phyloP scores from a whole-genome alignment of 2,888 invertebrate genomes.

The Scotopteryx bipunctaria region DNA sequence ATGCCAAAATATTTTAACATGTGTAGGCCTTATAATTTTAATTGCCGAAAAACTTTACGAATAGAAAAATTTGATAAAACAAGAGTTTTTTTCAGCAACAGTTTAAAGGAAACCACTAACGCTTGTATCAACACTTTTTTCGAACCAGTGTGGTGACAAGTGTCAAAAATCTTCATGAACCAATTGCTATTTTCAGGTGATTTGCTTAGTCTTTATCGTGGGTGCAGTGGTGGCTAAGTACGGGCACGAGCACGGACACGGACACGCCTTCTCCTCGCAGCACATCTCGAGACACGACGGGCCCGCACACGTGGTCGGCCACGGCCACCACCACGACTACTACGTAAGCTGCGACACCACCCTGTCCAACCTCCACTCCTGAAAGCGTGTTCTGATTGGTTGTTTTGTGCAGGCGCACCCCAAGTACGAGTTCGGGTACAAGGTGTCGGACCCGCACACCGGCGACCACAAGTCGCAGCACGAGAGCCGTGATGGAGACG shows the following conservation, averaged over 20 bases:
- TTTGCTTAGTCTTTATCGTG: conserved; percentile 27
- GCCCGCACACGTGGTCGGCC: conserved; percentile 41
- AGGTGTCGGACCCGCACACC: conserved; percentile 55
- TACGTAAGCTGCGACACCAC: conserved; percentile 29
- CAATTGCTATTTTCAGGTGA: conserved; percentile 28
- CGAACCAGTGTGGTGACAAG: too few relatives aligned
- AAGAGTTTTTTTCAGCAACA: too few relatives aligned
- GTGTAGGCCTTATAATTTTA: too few relatives aligned
- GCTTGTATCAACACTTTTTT: too few relatives aligned
- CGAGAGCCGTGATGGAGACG: conserved; percentile 58
- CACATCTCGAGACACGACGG: conserved; percentile 48
- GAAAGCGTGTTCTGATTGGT: neutral
- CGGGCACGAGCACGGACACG: conserved; percentile 41
- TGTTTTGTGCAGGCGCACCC: conserved; percentile 53
- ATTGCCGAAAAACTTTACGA: too few relatives aligned
- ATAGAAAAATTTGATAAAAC: too few relatives aligned
- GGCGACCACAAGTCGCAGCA: conserved; percentile 57
- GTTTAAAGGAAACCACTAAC: too few relatives aligned
- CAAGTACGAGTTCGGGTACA: conserved; percentile 57
- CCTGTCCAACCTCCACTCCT: neutral
- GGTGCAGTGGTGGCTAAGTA: conserved; percentile 37
- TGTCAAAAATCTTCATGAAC: too few relatives aligned
- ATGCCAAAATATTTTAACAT: too few relatives aligned
- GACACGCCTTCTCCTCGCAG: conserved; percentile 49
- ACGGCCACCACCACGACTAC: conserved; percentile 38